Evolutionary conservation across 1,140 invertebrate genomes (phyloP).

Genomic region (Eupristina koningsbergeri): DNA sequence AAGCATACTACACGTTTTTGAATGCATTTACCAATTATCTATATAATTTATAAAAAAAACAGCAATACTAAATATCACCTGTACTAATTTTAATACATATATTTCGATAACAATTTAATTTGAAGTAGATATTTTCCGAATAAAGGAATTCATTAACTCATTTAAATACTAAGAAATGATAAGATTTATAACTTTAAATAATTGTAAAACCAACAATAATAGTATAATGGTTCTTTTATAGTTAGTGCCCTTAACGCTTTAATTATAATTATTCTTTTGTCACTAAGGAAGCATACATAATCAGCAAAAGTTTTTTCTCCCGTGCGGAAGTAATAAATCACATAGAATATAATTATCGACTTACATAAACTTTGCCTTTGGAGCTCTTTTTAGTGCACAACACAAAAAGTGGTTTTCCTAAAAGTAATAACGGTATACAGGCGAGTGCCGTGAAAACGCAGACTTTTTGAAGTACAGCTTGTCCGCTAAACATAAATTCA

Average conservation of each 20-base stretch:
- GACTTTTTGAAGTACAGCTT: constrained; percentile 81
- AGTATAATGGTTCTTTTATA: no score
- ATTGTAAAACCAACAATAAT: no score
- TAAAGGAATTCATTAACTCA: no score
- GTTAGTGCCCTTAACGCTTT: no score
- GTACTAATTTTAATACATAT: no score
- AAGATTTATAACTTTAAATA: no score
- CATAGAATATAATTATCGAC: constrained; percentile 10
- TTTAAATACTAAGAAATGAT: not conserved
- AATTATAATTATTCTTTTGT: not conserved
- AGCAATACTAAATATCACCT: no score
- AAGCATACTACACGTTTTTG: no score
- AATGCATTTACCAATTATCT: no score
- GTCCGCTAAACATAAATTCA: constrained; percentile 82
- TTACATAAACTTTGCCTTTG: constrained; percentile 51
- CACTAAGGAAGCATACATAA: not conserved
- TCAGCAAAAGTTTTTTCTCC: not conserved
- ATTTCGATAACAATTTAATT: no score
- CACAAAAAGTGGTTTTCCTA: constrained; percentile 91
- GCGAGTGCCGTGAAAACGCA: constrained; percentile 84
- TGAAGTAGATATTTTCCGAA: no score
- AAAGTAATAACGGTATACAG: constrained; percentile 93
- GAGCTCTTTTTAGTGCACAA: constrained; percentile 54
- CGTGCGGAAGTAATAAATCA: not conserved
- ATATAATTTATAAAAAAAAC: no score